These are phyloP conservation scores for Eptatretus atami DNA, from an alignment of 2,797 vertebrate genomes.

Conservation along the genomic window DNA sequence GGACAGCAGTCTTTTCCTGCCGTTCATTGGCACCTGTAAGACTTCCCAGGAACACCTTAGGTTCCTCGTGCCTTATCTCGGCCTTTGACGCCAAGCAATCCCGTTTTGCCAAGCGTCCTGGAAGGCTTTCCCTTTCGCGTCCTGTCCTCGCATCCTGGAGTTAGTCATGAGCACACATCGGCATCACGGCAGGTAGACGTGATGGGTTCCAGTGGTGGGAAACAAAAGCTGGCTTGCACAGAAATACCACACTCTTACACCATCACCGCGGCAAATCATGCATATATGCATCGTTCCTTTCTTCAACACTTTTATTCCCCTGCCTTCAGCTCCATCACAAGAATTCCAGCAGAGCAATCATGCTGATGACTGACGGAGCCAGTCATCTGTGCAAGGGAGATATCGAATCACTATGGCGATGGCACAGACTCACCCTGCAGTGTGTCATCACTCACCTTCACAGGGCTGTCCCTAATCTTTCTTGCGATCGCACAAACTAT, in stretches of 20 bases:
- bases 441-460: neutral
- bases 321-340: neutral
- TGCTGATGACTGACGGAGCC: neutral
- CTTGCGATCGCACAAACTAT: neutral
- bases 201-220: slow-evolving; percentile 37
- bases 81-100: too few species aligned
- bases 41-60: too few species aligned
- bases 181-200: slow-evolving; percentile 47
- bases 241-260: too few species aligned
- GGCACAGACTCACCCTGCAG: slow-evolving; percentile 2
- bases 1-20: too few species aligned
- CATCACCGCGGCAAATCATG: too few species aligned
- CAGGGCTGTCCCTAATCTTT: neutral
- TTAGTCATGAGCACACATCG: slow-evolving; percentile 96
- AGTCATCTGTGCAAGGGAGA: neutral
- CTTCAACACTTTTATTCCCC: neutral
- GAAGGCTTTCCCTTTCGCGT: too few species aligned
- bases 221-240: slow-evolving; percentile 22
- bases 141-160: slow-evolving; percentile 24
- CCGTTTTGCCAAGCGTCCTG: too few species aligned
- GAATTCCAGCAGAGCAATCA: neutral
- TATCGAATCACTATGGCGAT: neutral
- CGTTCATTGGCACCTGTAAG: too few species aligned
- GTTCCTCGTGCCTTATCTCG: too few species aligned
- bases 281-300: neutral